Percentiles rank a stretch among this genome's conserved stretches.
Conservation (phyloP, 2,797 vertebrate species). For the Schizopygopsis malacanthus region DNA sequence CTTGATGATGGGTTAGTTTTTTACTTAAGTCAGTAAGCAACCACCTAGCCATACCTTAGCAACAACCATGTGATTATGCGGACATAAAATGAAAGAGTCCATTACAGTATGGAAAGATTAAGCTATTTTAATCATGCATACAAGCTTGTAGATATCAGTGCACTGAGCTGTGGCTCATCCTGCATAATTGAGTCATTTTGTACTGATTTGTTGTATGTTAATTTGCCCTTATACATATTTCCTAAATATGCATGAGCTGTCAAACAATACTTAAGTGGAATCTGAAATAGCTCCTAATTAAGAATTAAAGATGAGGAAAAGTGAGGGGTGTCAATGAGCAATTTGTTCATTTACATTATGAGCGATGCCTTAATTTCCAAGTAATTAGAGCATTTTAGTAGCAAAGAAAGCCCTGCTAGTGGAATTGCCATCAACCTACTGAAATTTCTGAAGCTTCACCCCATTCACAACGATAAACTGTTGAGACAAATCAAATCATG, state of each 20-base stretch:
- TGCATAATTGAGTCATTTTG: constrained; percentile 51
- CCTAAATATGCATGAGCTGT: constrained; percentile 66
- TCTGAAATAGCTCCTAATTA: constrained; percentile 60
- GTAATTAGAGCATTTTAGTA: constrained; percentile 64
- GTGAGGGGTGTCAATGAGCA: constrained; percentile 47
- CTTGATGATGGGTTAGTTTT: background rate
- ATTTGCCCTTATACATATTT: constrained; percentile 44
- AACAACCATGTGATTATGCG: background rate
- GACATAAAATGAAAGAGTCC: background rate
- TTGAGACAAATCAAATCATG: constrained; percentile 24
- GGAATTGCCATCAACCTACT: constrained; percentile 32
- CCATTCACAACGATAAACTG: constrained; percentile 6
- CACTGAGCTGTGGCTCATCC: background rate
- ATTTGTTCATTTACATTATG: constrained; percentile 30
- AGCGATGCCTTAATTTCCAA: constrained; percentile 48
- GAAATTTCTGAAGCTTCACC: constrained; percentile 22
- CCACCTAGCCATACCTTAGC: background rate
- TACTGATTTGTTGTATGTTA: constrained; percentile 55
- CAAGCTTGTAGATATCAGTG: background rate
- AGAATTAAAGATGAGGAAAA: constrained; percentile 63
- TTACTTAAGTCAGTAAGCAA: background rate
- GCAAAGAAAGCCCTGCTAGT: constrained; percentile 38
- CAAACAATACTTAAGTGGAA: constrained; percentile 58
- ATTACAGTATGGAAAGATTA: background rate
- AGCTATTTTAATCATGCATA: background rate